These are phyloP conservation scores for Jaculus jaculus DNA, from an alignment of 2,113 vertebrate genomes.

Conservation along the genomic window DNA sequence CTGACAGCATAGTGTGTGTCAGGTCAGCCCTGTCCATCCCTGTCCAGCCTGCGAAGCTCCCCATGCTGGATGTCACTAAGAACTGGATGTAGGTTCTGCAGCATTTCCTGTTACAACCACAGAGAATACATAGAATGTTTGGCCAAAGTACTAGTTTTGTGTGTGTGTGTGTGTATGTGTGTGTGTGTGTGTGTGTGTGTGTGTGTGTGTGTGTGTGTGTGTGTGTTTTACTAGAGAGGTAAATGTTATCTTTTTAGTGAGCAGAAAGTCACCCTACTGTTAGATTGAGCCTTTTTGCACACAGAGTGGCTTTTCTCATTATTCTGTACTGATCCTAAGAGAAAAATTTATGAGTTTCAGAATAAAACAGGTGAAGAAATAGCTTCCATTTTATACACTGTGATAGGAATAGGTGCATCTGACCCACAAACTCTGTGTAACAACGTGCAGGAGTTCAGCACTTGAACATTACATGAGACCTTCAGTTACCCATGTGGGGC, in stretches of 20 bases:
- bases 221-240: too few species aligned
- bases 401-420: constrained; percentile 92
- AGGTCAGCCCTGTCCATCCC: too few species aligned
- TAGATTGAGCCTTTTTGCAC: constrained; percentile 93
- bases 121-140: not conserved
- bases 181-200: too few species aligned
- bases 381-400: constrained; percentile 89
- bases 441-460: constrained; percentile 90
- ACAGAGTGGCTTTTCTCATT: constrained; percentile 90
- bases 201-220: too few species aligned
- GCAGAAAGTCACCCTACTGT: constrained; percentile 91
- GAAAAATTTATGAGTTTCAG: constrained; percentile 90
- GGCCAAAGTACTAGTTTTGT: not conserved
- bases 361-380: constrained; percentile 92
- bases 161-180: too few species aligned
- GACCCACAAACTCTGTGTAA: constrained; percentile 91
- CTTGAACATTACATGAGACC: constrained; percentile 85
- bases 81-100: not conserved
- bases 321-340: constrained; percentile 94
- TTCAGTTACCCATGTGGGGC: constrained; percentile 89
- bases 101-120: not conserved
- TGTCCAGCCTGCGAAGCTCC: too few species aligned
- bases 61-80: too few species aligned
- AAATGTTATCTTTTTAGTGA: constrained; percentile 90
- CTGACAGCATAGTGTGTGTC: too few species aligned